Percentiles rank a stretch among this genome's conserved stretches.
Evolutionary conservation across 2,888 invertebrate species (phyloP).

Genomic region (Lordiphosa fenestrarum): DNA sequence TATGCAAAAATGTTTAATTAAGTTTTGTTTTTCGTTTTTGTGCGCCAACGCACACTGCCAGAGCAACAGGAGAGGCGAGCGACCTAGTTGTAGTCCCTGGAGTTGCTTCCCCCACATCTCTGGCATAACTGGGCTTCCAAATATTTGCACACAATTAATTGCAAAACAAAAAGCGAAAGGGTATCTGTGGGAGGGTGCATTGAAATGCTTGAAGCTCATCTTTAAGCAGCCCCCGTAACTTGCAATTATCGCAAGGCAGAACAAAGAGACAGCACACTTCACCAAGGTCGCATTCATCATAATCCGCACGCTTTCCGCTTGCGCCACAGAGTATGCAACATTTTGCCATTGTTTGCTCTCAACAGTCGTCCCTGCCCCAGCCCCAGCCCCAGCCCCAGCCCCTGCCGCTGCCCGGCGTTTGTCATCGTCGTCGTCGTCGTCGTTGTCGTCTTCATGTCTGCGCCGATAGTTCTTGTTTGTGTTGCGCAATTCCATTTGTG

Average conservation of each 20-base stretch:
- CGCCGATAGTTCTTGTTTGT: constrained; percentile 28
- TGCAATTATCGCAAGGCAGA: constrained; percentile 21
- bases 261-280: constrained; percentile 2
- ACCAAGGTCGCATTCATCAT: constrained; percentile 7
- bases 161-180: background rate
- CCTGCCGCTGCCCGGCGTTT: constrained; percentile 4
- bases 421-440: constrained; percentile 3
- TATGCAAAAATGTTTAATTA: constrained; percentile 39
- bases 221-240: constrained; percentile 16
- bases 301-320: constrained; percentile 31
- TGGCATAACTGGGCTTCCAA: constrained; percentile 18
- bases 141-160: constrained; percentile 25
- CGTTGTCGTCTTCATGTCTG: constrained; percentile 12
- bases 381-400: background rate
- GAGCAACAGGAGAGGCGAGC: constrained; percentile 9
- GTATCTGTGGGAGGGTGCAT: constrained; percentile 13
- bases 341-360: constrained; percentile 5
- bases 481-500: constrained; percentile 15
- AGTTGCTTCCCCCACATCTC: constrained; percentile 1
- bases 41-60: constrained; percentile 20
- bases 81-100: constrained; percentile 5
- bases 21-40: constrained; percentile 26
- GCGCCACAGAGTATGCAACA: constrained; percentile 27
- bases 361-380: background rate
- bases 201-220: constrained; percentile 5